Conservation (phyloP, 2,888 invertebrate genomes). For the Agrotis ipsilon region DNA sequence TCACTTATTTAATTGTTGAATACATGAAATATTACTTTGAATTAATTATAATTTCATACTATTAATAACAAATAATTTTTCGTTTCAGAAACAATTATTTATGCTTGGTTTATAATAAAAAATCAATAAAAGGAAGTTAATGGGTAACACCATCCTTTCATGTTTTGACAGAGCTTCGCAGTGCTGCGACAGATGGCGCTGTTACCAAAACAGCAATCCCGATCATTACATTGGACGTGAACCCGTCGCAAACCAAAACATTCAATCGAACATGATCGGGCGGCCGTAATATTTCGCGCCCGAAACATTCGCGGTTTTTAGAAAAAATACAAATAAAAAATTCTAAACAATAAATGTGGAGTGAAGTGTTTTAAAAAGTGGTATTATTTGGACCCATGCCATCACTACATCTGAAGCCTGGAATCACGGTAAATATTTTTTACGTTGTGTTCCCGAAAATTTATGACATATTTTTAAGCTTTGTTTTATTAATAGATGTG, state of each 20-base stretch:
- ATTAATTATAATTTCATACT: not conserved
- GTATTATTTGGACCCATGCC: constrained; percentile 82
- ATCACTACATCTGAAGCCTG: constrained; percentile 88
- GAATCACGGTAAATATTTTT: constrained; percentile 85
- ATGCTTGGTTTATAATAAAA: too few relatives aligned
- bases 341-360: constrained; percentile 74
- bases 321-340: constrained; percentile 62
- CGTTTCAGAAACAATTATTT: accelerated
- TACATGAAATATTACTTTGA: not conserved
- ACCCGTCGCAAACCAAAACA: constrained; percentile 80
- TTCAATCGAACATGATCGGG: constrained; percentile 83
- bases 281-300: constrained; percentile 83
- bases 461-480: constrained; percentile 74
- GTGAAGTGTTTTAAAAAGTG: constrained; percentile 77
- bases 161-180: constrained; percentile 5
- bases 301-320: constrained; percentile 76
- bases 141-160: constrained; percentile 6
- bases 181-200: constrained; percentile 71
- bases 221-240: constrained; percentile 79
- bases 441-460: constrained; percentile 53
- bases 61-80: not conserved
- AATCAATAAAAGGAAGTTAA: not conserved
- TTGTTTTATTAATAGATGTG: constrained; percentile 75
- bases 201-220: constrained; percentile 58
- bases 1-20: not conserved